Conservation (phyloP, 2,888 invertebrate genomes). For the Campaea margaritaria region DNA sequence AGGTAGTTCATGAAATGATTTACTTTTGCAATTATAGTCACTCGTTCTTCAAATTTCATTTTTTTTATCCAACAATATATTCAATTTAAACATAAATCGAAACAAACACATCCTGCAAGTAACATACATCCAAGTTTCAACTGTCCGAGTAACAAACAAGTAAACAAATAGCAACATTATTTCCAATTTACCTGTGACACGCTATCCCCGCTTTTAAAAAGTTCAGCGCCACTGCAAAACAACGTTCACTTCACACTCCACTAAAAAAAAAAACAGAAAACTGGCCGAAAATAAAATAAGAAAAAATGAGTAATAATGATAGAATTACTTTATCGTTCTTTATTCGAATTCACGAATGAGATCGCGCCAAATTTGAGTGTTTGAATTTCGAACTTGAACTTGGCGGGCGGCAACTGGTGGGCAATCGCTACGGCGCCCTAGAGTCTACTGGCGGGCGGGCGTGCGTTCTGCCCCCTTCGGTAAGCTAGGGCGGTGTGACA, state of each 20-base stretch:
- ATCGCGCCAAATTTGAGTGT: conserved; percentile 38
- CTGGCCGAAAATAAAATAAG: conserved; percentile 12
- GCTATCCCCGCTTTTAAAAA: conserved; percentile 40
- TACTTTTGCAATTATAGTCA: no score
- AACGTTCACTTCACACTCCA: conserved; percentile 36
- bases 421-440: conserved; percentile 61
- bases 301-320: conserved; percentile 4
- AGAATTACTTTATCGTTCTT: conserved; percentile 17
- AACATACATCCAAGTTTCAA: conserved; percentile 6
- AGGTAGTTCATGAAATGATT: no score
- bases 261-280: conserved; percentile 20
- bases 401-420: conserved; percentile 62
- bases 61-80: no score
- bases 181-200: conserved; percentile 42
- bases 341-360: conserved; percentile 34
- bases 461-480: conserved; percentile 26
- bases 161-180: conserved; percentile 18
- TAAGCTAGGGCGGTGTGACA: conserved; percentile 10
- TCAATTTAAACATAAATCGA: no score
- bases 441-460: conserved; percentile 63
- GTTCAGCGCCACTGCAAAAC: conserved; percentile 29
- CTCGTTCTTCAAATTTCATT: no score
- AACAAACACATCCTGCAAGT: not conserved
- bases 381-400: conserved; percentile 59
- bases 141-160: conserved; percentile 29